phyloP scores from a whole-genome alignment of 2,797 vertebrate species.

The Malurus splendens region DNA sequence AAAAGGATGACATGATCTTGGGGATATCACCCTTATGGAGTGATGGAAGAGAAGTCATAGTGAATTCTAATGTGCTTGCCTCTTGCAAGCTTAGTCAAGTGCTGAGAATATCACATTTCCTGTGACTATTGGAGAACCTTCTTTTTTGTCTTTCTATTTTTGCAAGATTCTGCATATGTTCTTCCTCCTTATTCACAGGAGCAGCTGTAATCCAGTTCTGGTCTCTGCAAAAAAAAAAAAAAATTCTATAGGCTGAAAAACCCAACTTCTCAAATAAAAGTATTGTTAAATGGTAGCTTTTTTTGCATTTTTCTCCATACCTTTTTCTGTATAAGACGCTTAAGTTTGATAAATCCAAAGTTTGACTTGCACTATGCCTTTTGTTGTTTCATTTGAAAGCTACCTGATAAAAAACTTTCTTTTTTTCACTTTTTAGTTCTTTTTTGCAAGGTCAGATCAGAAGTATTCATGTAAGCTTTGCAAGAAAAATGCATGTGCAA shows the following conservation, averaged over 20 bases:
- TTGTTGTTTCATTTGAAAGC: background rate
- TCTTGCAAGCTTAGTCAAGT: background rate
- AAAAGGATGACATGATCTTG: background rate
- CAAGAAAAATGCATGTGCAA: background rate
- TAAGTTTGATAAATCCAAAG: background rate
- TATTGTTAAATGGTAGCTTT: background rate
- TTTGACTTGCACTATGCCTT: background rate
- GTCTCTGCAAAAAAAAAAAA: background rate
- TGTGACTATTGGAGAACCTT: background rate
- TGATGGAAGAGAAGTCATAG: background rate
- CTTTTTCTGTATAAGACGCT: background rate
- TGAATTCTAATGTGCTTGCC: background rate
- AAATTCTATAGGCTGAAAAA: background rate
- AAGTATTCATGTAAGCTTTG: background rate
- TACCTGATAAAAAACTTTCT: background rate
- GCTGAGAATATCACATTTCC: background rate
- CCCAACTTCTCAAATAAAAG: background rate
- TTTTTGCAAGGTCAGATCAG: background rate
- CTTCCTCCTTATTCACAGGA: background rate
- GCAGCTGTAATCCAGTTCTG: background rate
- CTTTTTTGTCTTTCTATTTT: background rate
- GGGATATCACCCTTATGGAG: background rate
- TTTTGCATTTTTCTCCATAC: background rate
- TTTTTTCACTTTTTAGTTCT: background rate
- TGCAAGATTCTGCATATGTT: background rate